These are phyloP conservation scores for Dorcus hopei DNA, from an alignment of 2,888 invertebrate species.

Conservation along the genomic window DNA sequence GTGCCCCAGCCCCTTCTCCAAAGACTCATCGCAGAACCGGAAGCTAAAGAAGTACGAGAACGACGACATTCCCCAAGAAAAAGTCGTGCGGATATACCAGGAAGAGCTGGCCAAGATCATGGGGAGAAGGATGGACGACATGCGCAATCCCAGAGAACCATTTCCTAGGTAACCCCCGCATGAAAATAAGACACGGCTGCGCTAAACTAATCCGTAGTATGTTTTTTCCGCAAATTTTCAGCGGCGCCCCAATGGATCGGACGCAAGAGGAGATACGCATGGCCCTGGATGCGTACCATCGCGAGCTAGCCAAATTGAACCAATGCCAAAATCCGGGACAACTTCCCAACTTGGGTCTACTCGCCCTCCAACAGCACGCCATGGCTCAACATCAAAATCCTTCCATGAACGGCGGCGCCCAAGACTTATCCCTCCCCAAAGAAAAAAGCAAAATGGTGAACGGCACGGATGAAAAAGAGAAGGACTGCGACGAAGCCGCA, in stretches of 20 bases:
- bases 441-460: constrained; percentile 67
- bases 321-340: constrained; percentile 53
- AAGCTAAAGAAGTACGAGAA: constrained; percentile 84
- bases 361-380: constrained; percentile 76
- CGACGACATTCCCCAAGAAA: constrained; percentile 94
- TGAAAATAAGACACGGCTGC: constrained; percentile 21
- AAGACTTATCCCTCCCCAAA: constrained; percentile 84
- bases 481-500: constrained; percentile 62
- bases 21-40: constrained; percentile 69
- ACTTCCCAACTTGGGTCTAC: constrained; percentile 55
- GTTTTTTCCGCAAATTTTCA: constrained; percentile 82
- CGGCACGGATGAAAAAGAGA: constrained; percentile 66
- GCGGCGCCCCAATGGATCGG: constrained; percentile 59
- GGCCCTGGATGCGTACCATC: constrained; percentile 88
- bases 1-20: constrained; percentile 78
- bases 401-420: constrained; percentile 67
- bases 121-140: constrained; percentile 71
- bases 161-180: constrained; percentile 21
- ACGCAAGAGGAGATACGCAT: constrained; percentile 86
- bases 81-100: constrained; percentile 91
- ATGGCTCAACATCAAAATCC: constrained; percentile 52
- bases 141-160: constrained; percentile 68
- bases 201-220: constrained; percentile 64
- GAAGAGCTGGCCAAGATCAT: constrained; percentile 93
- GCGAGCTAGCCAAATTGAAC: constrained; percentile 88